A percentile compares a stretch with the other conserved stretches of the same genome.
Evolutionary conservation across 1,140 invertebrate genomes (phyloP).

Genomic region (Nasonia vitripennis): DNA sequence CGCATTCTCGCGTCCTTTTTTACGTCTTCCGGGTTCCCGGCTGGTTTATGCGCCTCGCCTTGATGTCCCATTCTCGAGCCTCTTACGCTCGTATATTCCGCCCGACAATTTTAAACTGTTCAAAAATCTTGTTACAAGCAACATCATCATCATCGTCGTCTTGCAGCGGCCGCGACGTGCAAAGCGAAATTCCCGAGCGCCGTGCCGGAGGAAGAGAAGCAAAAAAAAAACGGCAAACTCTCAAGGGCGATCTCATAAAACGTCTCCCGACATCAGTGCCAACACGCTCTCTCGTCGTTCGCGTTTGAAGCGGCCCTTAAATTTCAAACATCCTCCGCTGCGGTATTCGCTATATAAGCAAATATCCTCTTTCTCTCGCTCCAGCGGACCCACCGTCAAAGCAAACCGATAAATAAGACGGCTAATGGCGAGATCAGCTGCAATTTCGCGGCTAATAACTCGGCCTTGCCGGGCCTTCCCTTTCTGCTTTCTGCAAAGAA

Average conservation of each 20-base stretch:
- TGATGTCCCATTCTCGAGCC: neutral
- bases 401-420: conserved; percentile 2
- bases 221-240: neutral
- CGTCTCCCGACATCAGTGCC: neutral
- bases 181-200: neutral
- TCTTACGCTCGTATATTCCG: no score
- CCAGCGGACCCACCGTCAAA: neutral
- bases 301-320: conserved; percentile 4
- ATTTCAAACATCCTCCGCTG: neutral
- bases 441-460: conserved; percentile 17
- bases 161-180: neutral
- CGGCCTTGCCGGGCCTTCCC: no score
- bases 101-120: neutral
- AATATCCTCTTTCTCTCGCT: neutral
- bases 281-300: neutral
- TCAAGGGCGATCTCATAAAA: conserved; percentile 27
- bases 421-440: conserved; percentile 19
- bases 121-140: neutral
- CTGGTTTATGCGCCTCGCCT: neutral
- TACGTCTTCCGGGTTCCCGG: neutral
- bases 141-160: neutral
- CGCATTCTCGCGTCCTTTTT: neutral
- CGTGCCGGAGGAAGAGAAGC: neutral
- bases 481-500: neutral
- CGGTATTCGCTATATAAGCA: neutral